Evolutionary conservation across 1,140 invertebrate genomes (phyloP), one percentile per base, ranked within the genome.

Genomic region (Caenorhabditis elegans): DNA sequence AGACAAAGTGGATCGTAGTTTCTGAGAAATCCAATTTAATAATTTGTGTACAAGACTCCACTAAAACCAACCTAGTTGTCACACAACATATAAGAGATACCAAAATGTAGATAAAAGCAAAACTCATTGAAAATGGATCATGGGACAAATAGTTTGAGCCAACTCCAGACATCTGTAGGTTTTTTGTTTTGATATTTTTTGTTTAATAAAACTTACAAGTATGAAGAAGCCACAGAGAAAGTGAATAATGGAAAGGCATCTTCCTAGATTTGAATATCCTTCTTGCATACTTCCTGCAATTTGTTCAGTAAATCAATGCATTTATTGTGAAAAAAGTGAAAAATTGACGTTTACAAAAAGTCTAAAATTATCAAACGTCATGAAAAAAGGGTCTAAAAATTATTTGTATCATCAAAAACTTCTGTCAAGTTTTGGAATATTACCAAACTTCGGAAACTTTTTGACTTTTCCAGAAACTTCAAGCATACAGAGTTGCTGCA

Each of bases 91-190:
- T 70, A 5, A 70, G n/a, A 22, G 60, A 70, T 34, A 70, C 43
- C 34, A 70, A 15, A 39, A 70, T 43, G 22, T 70, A 70, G 39
- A 39, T 70, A 22, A 70, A 70, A 2, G 60, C 60, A 43, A 70
- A 70, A 39, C 60, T 70, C 60, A 70, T 70, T 39, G 60, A 70
- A 39, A 70, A 19, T 70, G 17, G 34, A 43, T 70, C 60, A 70
- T 70, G 60, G n/a, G 60, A 70, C n/a, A 70, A 22, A n/a, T 70
- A 70, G 13, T 70, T 39, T 5, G 60, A 70, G 19, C 60, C 60
- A 39, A 70, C 60, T 70, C 60, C 60, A n/a, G 60, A 39, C 60
- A 70, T 39, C 60, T 70, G 60, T 10, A 70, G 39, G 39, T 8
- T 43, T n/a, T 6, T 17, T 4, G 2, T 34, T 60, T 39, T 39